Base-by-base conservation (phyloP, 2,888 invertebrate species). In the Mythimna loreyi region DNA sequence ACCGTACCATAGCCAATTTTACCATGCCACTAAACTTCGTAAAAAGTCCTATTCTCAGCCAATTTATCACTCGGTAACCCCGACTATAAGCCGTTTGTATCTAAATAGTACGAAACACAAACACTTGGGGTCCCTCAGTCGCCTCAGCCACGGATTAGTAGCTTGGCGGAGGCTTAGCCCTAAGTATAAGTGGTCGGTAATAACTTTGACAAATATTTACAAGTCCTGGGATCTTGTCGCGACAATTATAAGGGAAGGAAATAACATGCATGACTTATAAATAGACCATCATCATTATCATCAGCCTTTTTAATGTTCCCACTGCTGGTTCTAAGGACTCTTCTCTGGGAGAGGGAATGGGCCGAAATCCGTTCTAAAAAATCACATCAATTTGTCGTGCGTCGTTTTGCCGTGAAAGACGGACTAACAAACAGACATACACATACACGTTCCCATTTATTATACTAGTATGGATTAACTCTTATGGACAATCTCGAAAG, bases 131-230 rank as follows among this genome's bases (percentile, higher is more conserved):
- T 16, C 40, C 40, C 28, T 52, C 67, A 66, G 63, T 60, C 61
- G 62, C 62, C 56, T 78, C 43, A 74, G 67, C 63, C 77, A 21
- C 57, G 79, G 82, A 82, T 84, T 82, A 84, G 77, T 80, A 75
- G 66, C 72, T 75, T 52, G 45, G 36, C 62, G 45, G 59, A 52
- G 56, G 78, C 78, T 84, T 75, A 81, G 72, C 65, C 28, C 45
- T 76, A 81, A 84, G 81, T 82, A 74, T 70, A 84, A 84, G 84
- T 82, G 84, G 81, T 71, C 62, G 56, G 74, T 84, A 75, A 84
- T 82, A 79, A 84, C 81, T 84, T 75, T 65, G 52, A 78, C 82
- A 75, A 81, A 84, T 82, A 82, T 81, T 84, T 76, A 68, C 67
- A 50, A n/a, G n/a, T 45, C 25, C 36, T 50, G 33, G 9, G 23